Evolutionary conservation across 2,888 invertebrate species (phyloP).

Genomic region (Gerris lacustris): DNA sequence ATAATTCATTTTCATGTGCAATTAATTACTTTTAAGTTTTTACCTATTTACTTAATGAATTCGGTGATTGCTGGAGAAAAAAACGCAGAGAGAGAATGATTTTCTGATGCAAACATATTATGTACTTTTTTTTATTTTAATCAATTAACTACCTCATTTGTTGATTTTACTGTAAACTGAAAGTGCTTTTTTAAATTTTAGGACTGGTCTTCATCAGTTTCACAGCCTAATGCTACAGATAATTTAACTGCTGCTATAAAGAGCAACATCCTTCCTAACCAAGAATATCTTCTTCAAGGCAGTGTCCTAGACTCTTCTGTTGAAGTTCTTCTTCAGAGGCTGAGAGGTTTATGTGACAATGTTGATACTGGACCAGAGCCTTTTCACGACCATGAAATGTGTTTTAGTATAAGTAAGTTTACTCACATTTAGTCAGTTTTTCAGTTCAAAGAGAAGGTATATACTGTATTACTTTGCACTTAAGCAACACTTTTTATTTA

Average conservation of each 20-base stretch:
- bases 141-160: too few species aligned
- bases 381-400: conserved; percentile 88
- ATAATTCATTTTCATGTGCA: too few species aligned
- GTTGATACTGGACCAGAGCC: conserved; percentile 80
- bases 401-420: conserved; percentile 56
- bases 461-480: neutral
- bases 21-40: too few species aligned
- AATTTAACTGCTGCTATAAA: conserved; percentile 65
- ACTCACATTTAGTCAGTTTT: neutral
- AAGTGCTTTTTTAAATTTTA: conserved; percentile 1
- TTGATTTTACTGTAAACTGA: too few species aligned
- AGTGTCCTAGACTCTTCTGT: conserved; percentile 84
- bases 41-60: too few species aligned
- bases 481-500: too few species aligned
- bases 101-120: too few species aligned
- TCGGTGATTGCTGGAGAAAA: too few species aligned
- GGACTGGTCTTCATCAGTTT: conserved; percentile 27
- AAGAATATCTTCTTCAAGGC: conserved; percentile 86
- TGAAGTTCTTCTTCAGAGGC: conserved; percentile 75
- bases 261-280: conserved; percentile 79
- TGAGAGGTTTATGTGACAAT: conserved; percentile 86
- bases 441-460: neutral
- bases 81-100: too few species aligned
- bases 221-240: conserved; percentile 47
- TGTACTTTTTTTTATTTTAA: too few species aligned